phyloP scores from a whole-genome alignment of 2,113 vertebrate genomes.

The Rhodinocichla rosea region DNA sequence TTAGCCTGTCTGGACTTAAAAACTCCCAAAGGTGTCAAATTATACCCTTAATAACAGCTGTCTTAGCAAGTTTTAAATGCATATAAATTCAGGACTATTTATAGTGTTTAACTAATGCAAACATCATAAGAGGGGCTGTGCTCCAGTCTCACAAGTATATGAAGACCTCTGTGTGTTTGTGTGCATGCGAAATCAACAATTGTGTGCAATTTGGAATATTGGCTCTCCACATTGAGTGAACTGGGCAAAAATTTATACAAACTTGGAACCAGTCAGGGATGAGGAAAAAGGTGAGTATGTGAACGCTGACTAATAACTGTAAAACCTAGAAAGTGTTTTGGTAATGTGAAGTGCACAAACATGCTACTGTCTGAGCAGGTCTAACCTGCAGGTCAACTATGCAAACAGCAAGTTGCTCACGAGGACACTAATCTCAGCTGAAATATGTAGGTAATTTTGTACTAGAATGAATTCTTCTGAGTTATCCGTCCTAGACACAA shows the following conservation, averaged over 20 bases:
- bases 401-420: not conserved
- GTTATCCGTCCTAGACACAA: not conserved
- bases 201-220: not conserved
- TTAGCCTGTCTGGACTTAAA: not conserved
- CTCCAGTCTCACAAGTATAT: not conserved
- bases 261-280: not conserved
- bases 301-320: not conserved
- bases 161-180: not conserved
- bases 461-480: not conserved
- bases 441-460: not conserved
- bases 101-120: not conserved
- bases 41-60: not conserved
- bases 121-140: not conserved
- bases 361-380: conserved; percentile 35
- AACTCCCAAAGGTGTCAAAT: not conserved
- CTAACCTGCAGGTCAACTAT: conserved; percentile 29
- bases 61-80: not conserved
- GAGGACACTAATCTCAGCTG: not conserved
- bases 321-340: conserved; percentile 41
- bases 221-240: not conserved
- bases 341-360: conserved; percentile 5
- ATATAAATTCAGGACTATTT: not conserved
- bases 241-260: not conserved
- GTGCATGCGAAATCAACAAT: not conserved
- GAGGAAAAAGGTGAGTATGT: not conserved